These are phyloP conservation scores for Illadopsis cleaveri DNA, from an alignment of 2,113 vertebrate genomes.

Conservation along the genomic window DNA sequence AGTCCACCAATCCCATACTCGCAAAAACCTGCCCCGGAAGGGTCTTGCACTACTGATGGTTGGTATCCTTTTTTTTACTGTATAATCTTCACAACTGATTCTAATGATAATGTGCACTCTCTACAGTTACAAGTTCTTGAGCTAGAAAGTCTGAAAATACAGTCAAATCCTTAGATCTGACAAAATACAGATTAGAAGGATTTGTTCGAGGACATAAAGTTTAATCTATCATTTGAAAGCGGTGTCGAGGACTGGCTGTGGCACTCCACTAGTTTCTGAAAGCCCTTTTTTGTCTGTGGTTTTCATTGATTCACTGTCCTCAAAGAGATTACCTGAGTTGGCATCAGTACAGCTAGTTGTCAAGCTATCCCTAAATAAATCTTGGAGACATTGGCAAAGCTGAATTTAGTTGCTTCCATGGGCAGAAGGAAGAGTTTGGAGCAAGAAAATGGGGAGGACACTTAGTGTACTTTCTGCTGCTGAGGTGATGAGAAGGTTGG, in stretches of 20 bases:
- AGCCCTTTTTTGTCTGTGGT: not conserved
- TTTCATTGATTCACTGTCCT: not conserved
- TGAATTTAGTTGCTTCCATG: not conserved
- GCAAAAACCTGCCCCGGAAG: constrained; percentile 90
- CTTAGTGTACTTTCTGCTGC: not conserved
- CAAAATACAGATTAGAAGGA: fast-evolving
- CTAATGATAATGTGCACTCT: not conserved
- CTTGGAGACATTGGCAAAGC: not conserved
- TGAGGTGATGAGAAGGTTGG: not conserved
- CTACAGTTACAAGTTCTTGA: not conserved
- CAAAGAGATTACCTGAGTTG: not conserved
- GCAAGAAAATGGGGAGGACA: not conserved
- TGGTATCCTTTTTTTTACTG: constrained; percentile 10
- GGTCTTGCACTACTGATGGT: constrained; percentile 96
- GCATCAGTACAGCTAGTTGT: not conserved
- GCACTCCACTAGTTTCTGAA: not conserved
- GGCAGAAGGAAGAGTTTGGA: not conserved
- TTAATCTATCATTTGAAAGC: not conserved
- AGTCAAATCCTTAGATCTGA: not conserved
- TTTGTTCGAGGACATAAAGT: not conserved
- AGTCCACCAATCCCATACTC: constrained; percentile 93
- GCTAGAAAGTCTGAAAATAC: not conserved
- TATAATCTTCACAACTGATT: not conserved
- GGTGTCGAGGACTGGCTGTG: not conserved
- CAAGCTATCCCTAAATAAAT: not conserved